Base-by-base conservation (phyloP, 2,888 invertebrate species). In the Lepidochitona cinerea region DNA sequence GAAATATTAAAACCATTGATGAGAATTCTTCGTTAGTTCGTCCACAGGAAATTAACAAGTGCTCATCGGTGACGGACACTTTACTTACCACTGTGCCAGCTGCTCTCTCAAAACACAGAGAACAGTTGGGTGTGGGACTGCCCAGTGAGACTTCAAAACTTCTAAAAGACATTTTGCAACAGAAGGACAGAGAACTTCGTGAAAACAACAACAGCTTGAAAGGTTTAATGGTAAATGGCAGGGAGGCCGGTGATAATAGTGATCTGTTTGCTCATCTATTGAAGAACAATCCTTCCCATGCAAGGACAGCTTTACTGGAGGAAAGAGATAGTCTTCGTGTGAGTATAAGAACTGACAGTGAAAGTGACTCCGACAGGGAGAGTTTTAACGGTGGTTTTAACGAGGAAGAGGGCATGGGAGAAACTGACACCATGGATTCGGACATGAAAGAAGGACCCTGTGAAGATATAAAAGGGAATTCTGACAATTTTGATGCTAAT, bases 121-220 rank as follows among this genome's bases (percentile, higher is more conserved):
- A 59, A 14, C 23, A 29, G 29, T 26, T 59, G 12, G 26, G 59
- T 14, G 32, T 32, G 14, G 59, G 59, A 26, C 59, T 59, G 5
- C 59, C 59, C 9, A 23, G 23, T 4, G 59, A 59, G 59, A 59
- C 59, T 2, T 59, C 59, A 23, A 59, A 59, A 59, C 59, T 59
- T 29, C 59, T 59, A 14, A 76, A 96, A 96, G 90, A 85, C 67
- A 97, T 97, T 87, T 93, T 97, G 76, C 97, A 97, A 90, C 96
- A 94, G 83, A 95, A 95, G 87, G 96, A 96, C 90, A 95, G 96
- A 92, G 94, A 95, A 80, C 93, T 96, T 87, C 93, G 71, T 23
- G 81, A 82, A 36, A 77, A 79, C 41, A 81, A 81, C 64, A 79
- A 78, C 52, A 77, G 75, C 49, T 66, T 66, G 37, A 66, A 66